These are phyloP conservation scores for Anthonomus grandis DNA, from an alignment of 1,140 invertebrate genomes.

Conservation along the genomic window DNA sequence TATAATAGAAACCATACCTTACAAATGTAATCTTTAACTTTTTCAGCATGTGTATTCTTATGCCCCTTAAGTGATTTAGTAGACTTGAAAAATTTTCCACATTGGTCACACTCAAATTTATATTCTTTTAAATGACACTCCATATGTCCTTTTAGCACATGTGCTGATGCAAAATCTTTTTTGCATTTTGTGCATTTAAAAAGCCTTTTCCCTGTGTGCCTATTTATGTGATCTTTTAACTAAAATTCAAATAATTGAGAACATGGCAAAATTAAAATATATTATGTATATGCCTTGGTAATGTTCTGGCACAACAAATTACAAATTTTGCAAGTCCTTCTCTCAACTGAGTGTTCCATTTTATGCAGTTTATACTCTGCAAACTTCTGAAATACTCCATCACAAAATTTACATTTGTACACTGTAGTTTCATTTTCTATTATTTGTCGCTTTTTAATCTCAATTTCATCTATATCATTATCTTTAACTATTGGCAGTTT, in stretches of 20 bases:
- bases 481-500: neutral
- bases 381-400: slow-evolving; percentile 28
- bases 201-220: slow-evolving; percentile 66
- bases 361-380: slow-evolving; percentile 31
- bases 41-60: slow-evolving; percentile 30
- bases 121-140: slow-evolving; percentile 48
- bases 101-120: slow-evolving; percentile 35
- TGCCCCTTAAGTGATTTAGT: slow-evolving; percentile 34
- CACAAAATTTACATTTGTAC: slow-evolving; percentile 35
- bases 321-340: slow-evolving; percentile 49
- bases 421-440: slow-evolving; percentile 33
- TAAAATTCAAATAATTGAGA: slow-evolving; percentile 25
- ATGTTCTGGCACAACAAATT: slow-evolving; percentile 44
- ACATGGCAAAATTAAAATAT: neutral
- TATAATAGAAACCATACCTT: slow-evolving; percentile 25
- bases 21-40: slow-evolving; percentile 33
- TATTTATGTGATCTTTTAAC: slow-evolving; percentile 63
- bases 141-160: slow-evolving; percentile 55
- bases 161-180: slow-evolving; percentile 60
- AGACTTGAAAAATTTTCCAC: slow-evolving; percentile 33
- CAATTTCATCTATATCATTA: slow-evolving; percentile 11
- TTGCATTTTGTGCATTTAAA: slow-evolving; percentile 59
- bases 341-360: slow-evolving; percentile 44
- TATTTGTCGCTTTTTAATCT: slow-evolving; percentile 11
- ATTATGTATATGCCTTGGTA: slow-evolving; percentile 10